A percentile compares a stretch with the other conserved stretches of the same genome.
phyloP scores from a whole-genome alignment of 2,888 invertebrate species.

The Geotrupes spiniger region DNA sequence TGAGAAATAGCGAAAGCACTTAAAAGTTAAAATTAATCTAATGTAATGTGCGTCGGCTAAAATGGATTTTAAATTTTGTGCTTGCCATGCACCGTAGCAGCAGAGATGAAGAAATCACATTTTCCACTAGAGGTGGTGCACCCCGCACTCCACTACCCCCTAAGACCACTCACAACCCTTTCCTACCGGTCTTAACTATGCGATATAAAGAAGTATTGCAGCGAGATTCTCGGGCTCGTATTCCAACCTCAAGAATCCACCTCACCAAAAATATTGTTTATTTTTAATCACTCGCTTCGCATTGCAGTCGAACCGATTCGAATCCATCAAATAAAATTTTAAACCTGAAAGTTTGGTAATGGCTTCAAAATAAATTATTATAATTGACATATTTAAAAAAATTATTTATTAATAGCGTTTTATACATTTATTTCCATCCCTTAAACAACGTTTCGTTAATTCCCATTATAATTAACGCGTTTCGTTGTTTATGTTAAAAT shows the following conservation, averaged over 20 bases:
- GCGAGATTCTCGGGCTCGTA: slow-evolving; percentile 34
- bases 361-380: too few relatives aligned
- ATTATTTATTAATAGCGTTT: too few relatives aligned
- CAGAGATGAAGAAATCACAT: slow-evolving; percentile 51
- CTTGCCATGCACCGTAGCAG: slow-evolving; percentile 17
- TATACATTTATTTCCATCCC: too few relatives aligned
- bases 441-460: too few relatives aligned
- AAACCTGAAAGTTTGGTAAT: too few relatives aligned
- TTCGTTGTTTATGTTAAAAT: not conserved
- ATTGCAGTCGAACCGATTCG: too few relatives aligned
- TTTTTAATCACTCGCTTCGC: too few relatives aligned
- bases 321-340: too few relatives aligned
- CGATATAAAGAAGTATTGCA: slow-evolving; percentile 44
- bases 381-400: too few relatives aligned
- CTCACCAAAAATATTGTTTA: too few relatives aligned
- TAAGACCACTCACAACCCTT: slow-evolving; percentile 50
- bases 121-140: slow-evolving; percentile 48
- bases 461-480: not conserved
- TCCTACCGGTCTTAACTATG: slow-evolving; percentile 45
- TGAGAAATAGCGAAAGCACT: too few relatives aligned
- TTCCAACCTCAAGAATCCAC: not conserved
- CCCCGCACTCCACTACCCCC: slow-evolving; percentile 30
- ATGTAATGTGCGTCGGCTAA: slow-evolving; percentile 17
- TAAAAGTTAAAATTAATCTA: slow-evolving; percentile 19
- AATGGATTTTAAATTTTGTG: slow-evolving; percentile 18